Evolutionary conservation across 2,113 vertebrate species (phyloP), one percentile per base, ranked within the genome.

Genomic region (Hylia prasina): DNA sequence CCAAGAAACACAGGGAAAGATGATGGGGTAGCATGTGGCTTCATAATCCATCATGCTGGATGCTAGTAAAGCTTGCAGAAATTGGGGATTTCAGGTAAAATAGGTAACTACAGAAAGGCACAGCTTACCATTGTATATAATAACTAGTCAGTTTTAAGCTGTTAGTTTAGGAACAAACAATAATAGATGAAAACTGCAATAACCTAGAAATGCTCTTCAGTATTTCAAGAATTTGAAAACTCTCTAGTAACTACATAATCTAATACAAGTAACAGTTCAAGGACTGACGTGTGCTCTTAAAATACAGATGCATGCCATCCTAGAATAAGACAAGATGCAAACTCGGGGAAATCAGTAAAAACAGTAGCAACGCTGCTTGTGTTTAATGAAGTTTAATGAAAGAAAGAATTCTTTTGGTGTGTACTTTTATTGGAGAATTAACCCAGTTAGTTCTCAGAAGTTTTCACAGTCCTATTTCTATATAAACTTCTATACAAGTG

Each of bases 41-140:
- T 96, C 53, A 22, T 96, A 97, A 91, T 94, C 73, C 56, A 27
- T 83, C 90, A n/a, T 82, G 76, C 79, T 95, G 95, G 96, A 97
- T 94, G 82, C 92, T 84, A 50, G 56, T 78, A 84, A 94, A 80
- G 51, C 91, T 96, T 93, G 89, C 86, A 93, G 81, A 96, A 83
- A 90, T 75, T 63, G 61, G 37, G 87, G 87, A 86, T 96, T 97
- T 82, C 9, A 21, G 71, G 93, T 96, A 66, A 39, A 89, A 89
- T 6, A 82, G 91, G 48, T 94, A 95, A 96, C 60, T 63, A 28
- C n/a, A 57, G 89, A 81, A 90, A 61, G 79, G 42, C 47, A 78
- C 6, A 13, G 89, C 66, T 95, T 95, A 93, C 93, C 65, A 54
- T 75, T 91, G 54, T 90, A 20, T 78, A 39, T 83, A 84, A 93